Evolutionary conservation across 2,113 vertebrate genomes (phyloP).

Genomic region (Numenius arquata): DNA sequence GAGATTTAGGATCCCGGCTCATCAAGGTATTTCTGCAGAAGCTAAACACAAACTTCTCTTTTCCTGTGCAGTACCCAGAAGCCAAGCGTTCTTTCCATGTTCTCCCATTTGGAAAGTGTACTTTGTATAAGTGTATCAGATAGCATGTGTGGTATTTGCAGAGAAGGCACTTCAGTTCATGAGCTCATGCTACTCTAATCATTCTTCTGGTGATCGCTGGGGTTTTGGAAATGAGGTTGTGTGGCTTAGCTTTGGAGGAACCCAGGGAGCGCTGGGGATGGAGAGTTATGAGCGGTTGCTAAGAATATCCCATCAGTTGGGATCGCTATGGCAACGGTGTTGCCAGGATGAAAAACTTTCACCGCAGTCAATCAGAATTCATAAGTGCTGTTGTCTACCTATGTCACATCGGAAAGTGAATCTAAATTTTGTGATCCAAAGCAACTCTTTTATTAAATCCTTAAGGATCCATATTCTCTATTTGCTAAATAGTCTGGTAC

Average conservation of each 20-base stretch:
- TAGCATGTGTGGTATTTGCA: neutral
- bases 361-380: conserved; percentile 35
- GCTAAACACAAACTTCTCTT: neutral
- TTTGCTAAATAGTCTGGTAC: neutral
- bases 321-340: conserved; percentile 77
- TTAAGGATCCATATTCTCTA: rapidly evolving
- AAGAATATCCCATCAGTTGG: conserved; percentile 69
- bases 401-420: neutral
- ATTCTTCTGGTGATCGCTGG: neutral
- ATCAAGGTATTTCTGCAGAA: neutral
- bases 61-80: too few relatives aligned
- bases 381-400: conserved; percentile 27
- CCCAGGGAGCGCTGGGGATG: conserved; percentile 4
- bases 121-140: neutral
- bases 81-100: rapidly evolving
- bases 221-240: conserved; percentile 16
- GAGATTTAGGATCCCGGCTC: neutral
- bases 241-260: conserved; percentile 43
- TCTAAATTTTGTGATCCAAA: neutral
- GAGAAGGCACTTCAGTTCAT: neutral
- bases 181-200: neutral
- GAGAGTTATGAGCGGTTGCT: conserved; percentile 69
- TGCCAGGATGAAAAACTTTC: conserved; percentile 69
- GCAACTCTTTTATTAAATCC: neutral
- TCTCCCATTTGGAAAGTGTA: rapidly evolving